phyloP scores from a whole-genome alignment of 2,113 vertebrate genomes.

The Atrichornis clamosus region DNA sequence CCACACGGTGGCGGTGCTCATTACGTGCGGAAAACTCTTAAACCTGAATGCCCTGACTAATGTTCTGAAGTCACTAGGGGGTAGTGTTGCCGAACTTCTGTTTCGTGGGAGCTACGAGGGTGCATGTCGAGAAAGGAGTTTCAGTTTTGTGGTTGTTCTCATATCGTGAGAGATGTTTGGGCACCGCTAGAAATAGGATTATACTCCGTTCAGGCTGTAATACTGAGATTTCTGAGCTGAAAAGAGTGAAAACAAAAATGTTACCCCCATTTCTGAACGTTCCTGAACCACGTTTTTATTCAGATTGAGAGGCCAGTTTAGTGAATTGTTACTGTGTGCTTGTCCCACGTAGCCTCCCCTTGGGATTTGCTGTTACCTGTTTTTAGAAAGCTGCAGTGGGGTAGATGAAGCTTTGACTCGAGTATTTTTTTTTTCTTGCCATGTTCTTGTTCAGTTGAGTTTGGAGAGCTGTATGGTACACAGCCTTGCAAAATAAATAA shows the following conservation, averaged over 20 bases:
- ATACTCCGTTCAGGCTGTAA: background rate
- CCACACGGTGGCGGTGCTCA: background rate
- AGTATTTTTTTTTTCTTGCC: background rate
- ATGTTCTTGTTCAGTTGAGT: background rate
- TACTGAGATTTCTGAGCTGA: background rate
- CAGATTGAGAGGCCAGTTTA: background rate
- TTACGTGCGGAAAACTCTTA: rapidly evolving
- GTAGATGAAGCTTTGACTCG: background rate
- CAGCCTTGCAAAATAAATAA: background rate
- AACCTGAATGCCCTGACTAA: rapidly evolving
- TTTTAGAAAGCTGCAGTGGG: background rate
- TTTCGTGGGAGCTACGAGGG: background rate
- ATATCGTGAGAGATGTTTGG: background rate
- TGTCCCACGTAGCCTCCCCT: background rate
- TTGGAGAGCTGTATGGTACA: background rate
- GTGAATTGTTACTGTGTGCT: background rate
- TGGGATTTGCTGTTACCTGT: background rate
- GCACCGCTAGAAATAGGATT: background rate
- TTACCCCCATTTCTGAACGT: background rate
- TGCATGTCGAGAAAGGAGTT: background rate
- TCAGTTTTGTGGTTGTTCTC: background rate
- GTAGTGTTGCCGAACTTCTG: background rate
- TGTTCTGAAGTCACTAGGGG: background rate
- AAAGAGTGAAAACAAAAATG: background rate
- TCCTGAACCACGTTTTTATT: background rate